These are phyloP conservation scores for Torymus texanus DNA, from an alignment of 2,888 invertebrate species.

Conservation along the genomic window DNA sequence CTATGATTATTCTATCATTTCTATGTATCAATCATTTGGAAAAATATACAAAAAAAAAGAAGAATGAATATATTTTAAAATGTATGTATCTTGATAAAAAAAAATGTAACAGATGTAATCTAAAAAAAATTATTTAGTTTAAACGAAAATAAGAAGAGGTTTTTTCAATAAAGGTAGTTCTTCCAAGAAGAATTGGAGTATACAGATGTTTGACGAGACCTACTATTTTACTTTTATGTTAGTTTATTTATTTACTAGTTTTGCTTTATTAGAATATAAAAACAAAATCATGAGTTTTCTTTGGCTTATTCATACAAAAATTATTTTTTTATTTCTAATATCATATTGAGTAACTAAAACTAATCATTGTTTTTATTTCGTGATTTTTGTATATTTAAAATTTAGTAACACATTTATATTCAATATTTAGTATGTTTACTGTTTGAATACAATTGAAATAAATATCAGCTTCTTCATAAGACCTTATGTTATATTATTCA, in stretches of 20 bases:
- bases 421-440: conserved; percentile 4
- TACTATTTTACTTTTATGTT: conserved; percentile 43
- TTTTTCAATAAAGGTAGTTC: conserved; percentile 49
- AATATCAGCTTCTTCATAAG: conserved; percentile 40
- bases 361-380: conserved; percentile 11
- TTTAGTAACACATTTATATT: conserved; percentile 20
- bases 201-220: conserved; percentile 33
- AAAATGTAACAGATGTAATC: neutral
- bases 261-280: conserved; percentile 22
- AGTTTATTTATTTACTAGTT: conserved; percentile 27
- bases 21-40: too few species aligned
- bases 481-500: conserved; percentile 32
- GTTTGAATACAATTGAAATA: neutral
- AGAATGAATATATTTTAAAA: too few species aligned
- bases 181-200: conserved; percentile 40
- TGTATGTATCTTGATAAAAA: neutral
- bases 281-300: neutral
- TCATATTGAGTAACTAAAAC: conserved; percentile 8
- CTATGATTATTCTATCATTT: too few species aligned
- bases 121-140: conserved; percentile 6
- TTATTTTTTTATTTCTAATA: conserved; percentile 13
- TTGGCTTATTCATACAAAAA: conserved; percentile 4
- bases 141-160: conserved; percentile 30
- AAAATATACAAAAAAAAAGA: too few species aligned
- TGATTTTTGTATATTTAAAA: conserved; percentile 11